These are phyloP conservation scores for Zophobas atratus DNA, from an alignment of 1,140 invertebrate species.

Conservation along the genomic window DNA sequence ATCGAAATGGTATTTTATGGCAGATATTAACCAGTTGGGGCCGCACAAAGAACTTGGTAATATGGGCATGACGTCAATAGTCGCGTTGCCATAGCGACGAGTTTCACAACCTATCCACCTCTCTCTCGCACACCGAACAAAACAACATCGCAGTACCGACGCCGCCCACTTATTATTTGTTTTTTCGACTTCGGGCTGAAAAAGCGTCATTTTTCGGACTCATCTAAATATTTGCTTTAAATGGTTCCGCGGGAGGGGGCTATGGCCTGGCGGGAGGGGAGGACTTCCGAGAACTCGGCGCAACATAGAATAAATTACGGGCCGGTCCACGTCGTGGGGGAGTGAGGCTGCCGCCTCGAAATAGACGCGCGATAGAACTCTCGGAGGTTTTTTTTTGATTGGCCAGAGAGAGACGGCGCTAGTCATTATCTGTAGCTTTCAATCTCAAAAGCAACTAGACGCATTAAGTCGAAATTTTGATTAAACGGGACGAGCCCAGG, in stretches of 20 bases:
- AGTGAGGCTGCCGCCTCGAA: slow-evolving; percentile 10
- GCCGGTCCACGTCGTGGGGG: slow-evolving; percentile 23
- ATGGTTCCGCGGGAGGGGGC: slow-evolving; percentile 28
- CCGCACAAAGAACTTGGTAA: slow-evolving; percentile 31
- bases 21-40: slow-evolving; percentile 25
- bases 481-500: slow-evolving; percentile 7
- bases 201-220: slow-evolving; percentile 15
- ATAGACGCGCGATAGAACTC: neutral
- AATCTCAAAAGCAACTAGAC: neutral
- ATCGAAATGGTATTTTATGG: slow-evolving; percentile 38
- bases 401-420: neutral
- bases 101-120: slow-evolving; percentile 23
- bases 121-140: slow-evolving; percentile 4
- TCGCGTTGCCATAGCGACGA: slow-evolving; percentile 33
- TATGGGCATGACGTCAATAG: slow-evolving; percentile 30
- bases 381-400: slow-evolving; percentile 1
- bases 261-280: slow-evolving; percentile 18
- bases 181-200: neutral
- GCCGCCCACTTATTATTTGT: slow-evolving; percentile 15
- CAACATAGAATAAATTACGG: slow-evolving; percentile 31
- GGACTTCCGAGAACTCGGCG: slow-evolving; percentile 11
- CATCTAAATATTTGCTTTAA: slow-evolving; percentile 37
- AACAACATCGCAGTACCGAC: slow-evolving; percentile 16
- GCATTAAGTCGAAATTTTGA: neutral
- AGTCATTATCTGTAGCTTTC: slow-evolving; percentile 1